Percentiles rank a stretch among this genome's conserved stretches.
Conservation (phyloP, 1,140 invertebrate genomes). For the Whitmania pigra region DNA sequence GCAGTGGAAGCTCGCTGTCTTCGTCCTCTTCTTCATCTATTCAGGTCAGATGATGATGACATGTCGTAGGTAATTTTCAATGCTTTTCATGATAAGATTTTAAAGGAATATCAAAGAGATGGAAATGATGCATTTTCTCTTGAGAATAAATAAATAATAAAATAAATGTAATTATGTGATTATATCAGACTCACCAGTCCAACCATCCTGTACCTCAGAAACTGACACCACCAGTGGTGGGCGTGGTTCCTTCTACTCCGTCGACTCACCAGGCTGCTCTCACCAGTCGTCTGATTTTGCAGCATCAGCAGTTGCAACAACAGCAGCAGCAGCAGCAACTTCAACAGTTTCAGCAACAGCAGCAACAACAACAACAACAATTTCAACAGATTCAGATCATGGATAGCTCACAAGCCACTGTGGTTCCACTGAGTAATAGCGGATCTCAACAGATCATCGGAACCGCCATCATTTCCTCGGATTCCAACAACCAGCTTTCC, state of each 20-base stretch:
- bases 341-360: not conserved
- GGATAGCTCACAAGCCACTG: constrained; percentile 8
- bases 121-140: too few species aligned
- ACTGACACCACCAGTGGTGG: too few species aligned
- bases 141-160: not conserved
- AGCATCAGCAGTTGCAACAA: constrained; percentile 31
- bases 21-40: constrained; percentile 7
- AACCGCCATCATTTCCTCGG: too few species aligned
- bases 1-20: constrained; percentile 30
- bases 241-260: not conserved
- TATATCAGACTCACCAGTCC: constrained; percentile 21
- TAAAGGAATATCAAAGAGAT: too few species aligned
- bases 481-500: constrained; percentile 30
- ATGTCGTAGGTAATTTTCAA: not conserved
- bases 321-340: constrained; percentile 19
- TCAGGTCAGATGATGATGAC: constrained; percentile 9
- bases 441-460: constrained; percentile 12
- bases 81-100: too few species aligned
- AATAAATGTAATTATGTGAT: constrained; percentile 20
- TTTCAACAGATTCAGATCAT: not conserved
- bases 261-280: not conserved
- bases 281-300: constrained; percentile 38
- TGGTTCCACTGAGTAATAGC: constrained; percentile 21
- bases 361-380: not conserved
- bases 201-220: constrained; percentile 24